Conservation (phyloP, 2,113 vertebrate genomes). For the Geococcyx californianus region DNA sequence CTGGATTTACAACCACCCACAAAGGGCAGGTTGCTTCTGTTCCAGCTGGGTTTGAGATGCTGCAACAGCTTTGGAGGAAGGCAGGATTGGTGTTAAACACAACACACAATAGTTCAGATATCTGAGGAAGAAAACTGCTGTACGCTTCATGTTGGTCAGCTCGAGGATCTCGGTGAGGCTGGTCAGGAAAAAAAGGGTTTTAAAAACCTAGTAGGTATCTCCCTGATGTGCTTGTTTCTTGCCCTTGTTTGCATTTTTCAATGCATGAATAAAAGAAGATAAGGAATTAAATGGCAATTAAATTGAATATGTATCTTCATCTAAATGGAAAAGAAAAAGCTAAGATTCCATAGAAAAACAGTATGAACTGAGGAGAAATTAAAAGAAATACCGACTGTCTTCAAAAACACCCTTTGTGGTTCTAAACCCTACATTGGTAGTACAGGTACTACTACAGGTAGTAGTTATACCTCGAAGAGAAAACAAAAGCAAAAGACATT, state of each 20-base stretch:
- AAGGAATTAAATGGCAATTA: not conserved
- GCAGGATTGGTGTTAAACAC: not conserved
- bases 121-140: not conserved
- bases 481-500: not conserved
- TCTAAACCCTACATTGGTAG: not conserved
- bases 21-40: not conserved
- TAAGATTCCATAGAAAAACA: not conserved
- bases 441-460: not conserved
- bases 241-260: not conserved
- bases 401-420: not conserved
- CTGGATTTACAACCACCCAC: not conserved
- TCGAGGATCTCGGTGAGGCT: not conserved
- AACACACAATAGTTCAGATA: not conserved
- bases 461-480: not conserved
- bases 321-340: not conserved
- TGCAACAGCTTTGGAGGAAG: not conserved
- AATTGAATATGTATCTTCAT: not conserved
- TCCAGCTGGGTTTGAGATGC: not conserved
- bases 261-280: not conserved
- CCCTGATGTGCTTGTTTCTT: not conserved
- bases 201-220: not conserved
- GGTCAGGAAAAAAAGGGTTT: accelerated
- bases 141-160: not conserved
- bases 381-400: not conserved
- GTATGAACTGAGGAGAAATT: not conserved